Conservation (phyloP, 1,140 invertebrate species). For the Onthophagus taurus region DNA sequence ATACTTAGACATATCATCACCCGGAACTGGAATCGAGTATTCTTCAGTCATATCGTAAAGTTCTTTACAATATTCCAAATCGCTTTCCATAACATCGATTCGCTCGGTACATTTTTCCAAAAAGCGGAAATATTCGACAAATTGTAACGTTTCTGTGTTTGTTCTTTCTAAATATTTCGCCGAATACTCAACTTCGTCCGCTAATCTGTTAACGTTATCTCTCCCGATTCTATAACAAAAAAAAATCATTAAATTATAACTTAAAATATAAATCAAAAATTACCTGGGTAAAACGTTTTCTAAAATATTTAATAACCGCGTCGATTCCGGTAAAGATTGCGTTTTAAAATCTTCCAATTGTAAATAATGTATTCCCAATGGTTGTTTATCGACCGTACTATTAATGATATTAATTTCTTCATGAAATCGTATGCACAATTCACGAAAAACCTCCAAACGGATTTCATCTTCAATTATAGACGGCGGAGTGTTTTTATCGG, state of each 20-base stretch:
- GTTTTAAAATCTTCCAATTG: constrained; percentile 61
- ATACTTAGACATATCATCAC: constrained; percentile 31
- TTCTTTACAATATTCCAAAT: constrained; percentile 59
- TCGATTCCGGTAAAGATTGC: constrained; percentile 55
- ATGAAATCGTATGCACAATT: constrained; percentile 49
- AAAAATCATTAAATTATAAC: constrained; percentile 10
- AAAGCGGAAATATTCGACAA: constrained; percentile 58
- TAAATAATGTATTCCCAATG: constrained; percentile 58
- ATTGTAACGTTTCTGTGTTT: constrained; percentile 50
- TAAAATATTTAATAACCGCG: constrained; percentile 54
- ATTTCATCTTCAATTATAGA: constrained; percentile 37
- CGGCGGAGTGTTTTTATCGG: constrained; percentile 54
- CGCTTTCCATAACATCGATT: constrained; percentile 52
- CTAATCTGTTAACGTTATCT: constrained; percentile 47
- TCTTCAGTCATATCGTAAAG: constrained; percentile 63
- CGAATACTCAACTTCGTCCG: constrained; percentile 49
- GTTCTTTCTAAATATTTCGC: constrained; percentile 48
- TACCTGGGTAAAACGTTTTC: constrained; percentile 45
- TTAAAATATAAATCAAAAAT: constrained; percentile 16
- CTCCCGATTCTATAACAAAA: constrained; percentile 44
- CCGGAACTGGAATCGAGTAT: constrained; percentile 48
- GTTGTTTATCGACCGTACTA: constrained; percentile 43
- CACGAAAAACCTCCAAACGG: constrained; percentile 44
- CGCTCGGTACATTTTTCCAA: constrained; percentile 51
- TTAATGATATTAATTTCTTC: constrained; percentile 51